A percentile compares a stretch with the other conserved stretches of the same genome.
These are phyloP conservation scores for Stenolophus ochropezus DNA, from an alignment of 2,888 invertebrate genomes.

Conservation along the genomic window DNA sequence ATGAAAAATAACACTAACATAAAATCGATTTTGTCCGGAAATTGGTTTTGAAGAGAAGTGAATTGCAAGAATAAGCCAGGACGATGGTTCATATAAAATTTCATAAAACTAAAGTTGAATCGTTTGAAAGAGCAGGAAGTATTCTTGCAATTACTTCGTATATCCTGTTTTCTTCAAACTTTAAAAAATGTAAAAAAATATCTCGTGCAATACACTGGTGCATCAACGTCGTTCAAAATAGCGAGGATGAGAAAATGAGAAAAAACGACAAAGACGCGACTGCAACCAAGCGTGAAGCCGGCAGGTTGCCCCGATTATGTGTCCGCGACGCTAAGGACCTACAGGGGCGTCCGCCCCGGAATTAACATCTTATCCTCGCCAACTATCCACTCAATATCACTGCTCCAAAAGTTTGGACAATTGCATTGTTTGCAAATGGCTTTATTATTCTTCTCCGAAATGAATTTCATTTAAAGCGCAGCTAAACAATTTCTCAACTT, in stretches of 20 bases:
- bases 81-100: slow-evolving; percentile 32
- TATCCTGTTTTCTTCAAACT: slow-evolving; percentile 45
- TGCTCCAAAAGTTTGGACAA: slow-evolving; percentile 1
- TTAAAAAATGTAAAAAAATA: slow-evolving; percentile 48
- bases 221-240: slow-evolving; percentile 58
- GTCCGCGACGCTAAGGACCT: slow-evolving; percentile 14
- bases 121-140: slow-evolving; percentile 37
- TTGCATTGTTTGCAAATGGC: slow-evolving; percentile 14
- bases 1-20: slow-evolving; percentile 25
- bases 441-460: slow-evolving; percentile 28
- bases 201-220: slow-evolving; percentile 40
- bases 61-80: slow-evolving; percentile 17
- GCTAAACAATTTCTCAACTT: background rate
- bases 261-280: slow-evolving; percentile 54
- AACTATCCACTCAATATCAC: slow-evolving; percentile 30
- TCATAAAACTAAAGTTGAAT: slow-evolving; percentile 38
- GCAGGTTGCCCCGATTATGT: slow-evolving; percentile 55
- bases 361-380: slow-evolving; percentile 27
- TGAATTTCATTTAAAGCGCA: background rate
- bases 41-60: slow-evolving; percentile 36
- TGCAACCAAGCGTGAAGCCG: slow-evolving; percentile 52
- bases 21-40: slow-evolving; percentile 21
- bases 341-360: slow-evolving; percentile 2
- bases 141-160: slow-evolving; percentile 42
- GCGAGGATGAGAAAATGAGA: slow-evolving; percentile 56